Evolutionary conservation across 2,888 invertebrate genomes (phyloP).

Genomic region (Parnassius glacialis): DNA sequence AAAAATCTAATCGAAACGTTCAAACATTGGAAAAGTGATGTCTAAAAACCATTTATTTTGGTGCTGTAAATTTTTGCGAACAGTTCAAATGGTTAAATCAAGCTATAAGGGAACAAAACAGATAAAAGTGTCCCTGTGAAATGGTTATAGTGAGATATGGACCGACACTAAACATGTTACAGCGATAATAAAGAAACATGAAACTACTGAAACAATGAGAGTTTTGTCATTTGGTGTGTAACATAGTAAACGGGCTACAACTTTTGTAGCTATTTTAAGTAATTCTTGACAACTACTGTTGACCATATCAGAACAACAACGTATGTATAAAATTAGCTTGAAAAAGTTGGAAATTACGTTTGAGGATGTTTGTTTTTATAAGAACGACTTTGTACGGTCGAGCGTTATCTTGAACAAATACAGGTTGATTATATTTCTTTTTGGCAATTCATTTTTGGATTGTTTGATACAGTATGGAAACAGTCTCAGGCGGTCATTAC

Average conservation of each 20-base stretch:
- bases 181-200: slow-evolving; percentile 46
- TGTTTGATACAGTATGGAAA: no score
- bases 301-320: no score
- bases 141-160: slow-evolving; percentile 51
- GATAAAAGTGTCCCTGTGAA: slow-evolving; percentile 54
- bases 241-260: slow-evolving; percentile 6
- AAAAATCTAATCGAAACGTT: slow-evolving; percentile 33
- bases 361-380: no score
- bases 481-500: no score
- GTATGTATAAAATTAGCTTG: no score
- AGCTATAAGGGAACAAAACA: slow-evolving; percentile 47
- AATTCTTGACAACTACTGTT: not conserved
- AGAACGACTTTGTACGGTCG: no score
- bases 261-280: slow-evolving; percentile 12
- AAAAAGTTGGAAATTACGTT: no score
- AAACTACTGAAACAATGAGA: slow-evolving; percentile 36
- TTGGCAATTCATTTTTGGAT: no score
- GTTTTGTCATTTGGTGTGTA: slow-evolving; percentile 31
- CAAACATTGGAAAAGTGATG: slow-evolving; percentile 14
- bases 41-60: slow-evolving; percentile 36
- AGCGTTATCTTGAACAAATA: no score
- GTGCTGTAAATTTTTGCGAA: slow-evolving; percentile 33
- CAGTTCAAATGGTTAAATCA: slow-evolving; percentile 48
- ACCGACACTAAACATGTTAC: slow-evolving; percentile 51
- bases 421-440: no score